Base-by-base conservation (phyloP, 2,888 invertebrate genomes). In the Euplexia lucipara region DNA sequence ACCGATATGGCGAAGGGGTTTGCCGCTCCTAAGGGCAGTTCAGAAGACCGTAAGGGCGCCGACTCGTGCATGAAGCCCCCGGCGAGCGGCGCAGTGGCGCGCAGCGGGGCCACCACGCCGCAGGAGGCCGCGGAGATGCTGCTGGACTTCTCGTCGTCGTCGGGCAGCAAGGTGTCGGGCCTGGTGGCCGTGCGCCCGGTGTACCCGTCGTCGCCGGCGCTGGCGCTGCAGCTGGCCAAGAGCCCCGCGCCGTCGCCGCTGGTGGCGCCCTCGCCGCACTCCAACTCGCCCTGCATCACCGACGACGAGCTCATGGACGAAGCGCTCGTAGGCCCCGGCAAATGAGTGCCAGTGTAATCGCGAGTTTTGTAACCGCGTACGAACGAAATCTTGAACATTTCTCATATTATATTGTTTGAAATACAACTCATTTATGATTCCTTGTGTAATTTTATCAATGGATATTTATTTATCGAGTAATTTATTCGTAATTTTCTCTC, bases 231-330 rank as follows among this genome's bases (percentile, higher is more conserved):
- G 87, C 96, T 98, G 71, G 97, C 98, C 45, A 97, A 97, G 87
- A 97, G 97, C 60, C 97, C 97, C 3, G 97, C 97, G 14, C 97
- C 97, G 0, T 97, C 97, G 49, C 97, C 97, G 0, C 93, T 97
- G 47, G 94, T 96, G 44, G 96, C 96, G 52, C 96, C 97, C 6
- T 97, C 97, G 7, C 95, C 96, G n/a, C 96, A 96, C 85, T 96
- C 97, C 30, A 97, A 97, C 79, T 97, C 98, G 7, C 97, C 98
- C 18, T 97, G 97, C 83, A 97, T 98, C 81, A 98, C 98, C 48
- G 98, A 98, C 86, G 98, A 98, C 89, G 98, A 98, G 86, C 96
- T 98, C 20, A 98, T 98, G 97, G 98, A 98, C 90, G 98, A 98
- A 88, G 98, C 98, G 7, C 93, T 98, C 52, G 97, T 98, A 56